Evolutionary conservation across 2,888 invertebrate species (phyloP), one percentile per base, ranked within the genome.

Genomic region (Eupithecia abbreviata): DNA sequence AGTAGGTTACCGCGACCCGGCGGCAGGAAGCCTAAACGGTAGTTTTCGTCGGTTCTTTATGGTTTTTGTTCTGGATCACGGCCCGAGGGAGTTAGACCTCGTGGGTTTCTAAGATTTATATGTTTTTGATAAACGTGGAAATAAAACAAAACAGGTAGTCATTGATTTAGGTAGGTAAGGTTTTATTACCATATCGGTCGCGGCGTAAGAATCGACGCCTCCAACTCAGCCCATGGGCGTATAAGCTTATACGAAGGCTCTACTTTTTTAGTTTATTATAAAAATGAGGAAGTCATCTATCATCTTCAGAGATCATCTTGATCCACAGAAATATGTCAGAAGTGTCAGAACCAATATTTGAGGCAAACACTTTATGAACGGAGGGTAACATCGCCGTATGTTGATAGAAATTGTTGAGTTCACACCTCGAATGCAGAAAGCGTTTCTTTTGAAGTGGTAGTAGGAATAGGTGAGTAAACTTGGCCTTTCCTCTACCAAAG

Each of bases 41-140:
- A 88, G 84, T 89, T 90, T 88, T 87, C 86, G 89, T 84, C 87
- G 87, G 83, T 86, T 83, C 85, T 89, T 91, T 91, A 91, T 87
- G 82, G 86, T 84, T 86, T 87, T 86, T 85, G 87, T 88, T 91
- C 89, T 87, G 90, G 88, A 90, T 90, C 90, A 86, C 83, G 78
- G 80, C 76, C 73, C 67, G 81, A 74, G 79, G 80, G 74, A 71
- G 30, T 18, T 62, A 71, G 30, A 67, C 67, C 72, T 55, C 69
- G 67, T 73, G 67, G 72, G 51, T 43, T 43, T 18, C 47, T 18
- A 30, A 73, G 78, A 78, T 78, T 76, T 74, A 76, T 78, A 68
- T 75, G 75, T 78, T 78, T 73, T 75, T 73, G 71, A 78, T 75
- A 58, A 49, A 45, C n/a, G 43, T 6, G 18, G 43, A 18, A 45